A percentile compares a stretch with the other conserved stretches of the same genome.
Conservation (phyloP, 2,888 invertebrate genomes). For the Chloroclysta siterata region DNA sequence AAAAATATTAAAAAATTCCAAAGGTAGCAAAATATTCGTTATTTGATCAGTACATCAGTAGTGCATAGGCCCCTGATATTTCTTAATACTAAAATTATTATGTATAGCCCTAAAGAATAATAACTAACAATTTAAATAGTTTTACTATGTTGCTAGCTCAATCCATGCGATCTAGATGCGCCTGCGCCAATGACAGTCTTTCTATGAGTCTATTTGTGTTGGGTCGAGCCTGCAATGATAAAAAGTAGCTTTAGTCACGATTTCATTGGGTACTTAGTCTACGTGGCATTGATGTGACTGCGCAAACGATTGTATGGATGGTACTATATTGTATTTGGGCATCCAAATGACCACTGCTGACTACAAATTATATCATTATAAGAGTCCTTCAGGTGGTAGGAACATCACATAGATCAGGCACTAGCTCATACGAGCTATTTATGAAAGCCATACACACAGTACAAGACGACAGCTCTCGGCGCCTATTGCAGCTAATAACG, state of each 20-base stretch:
- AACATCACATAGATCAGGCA: no score
- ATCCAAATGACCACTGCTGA: no score
- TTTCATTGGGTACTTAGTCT: not conserved
- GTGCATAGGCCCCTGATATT: slow-evolving; percentile 16
- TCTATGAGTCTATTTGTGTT: slow-evolving; percentile 77
- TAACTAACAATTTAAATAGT: slow-evolving; percentile 39
- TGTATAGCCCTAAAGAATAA: slow-evolving; percentile 14
- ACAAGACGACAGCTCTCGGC: no score
- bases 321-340: no score
- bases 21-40: slow-evolving; percentile 22
- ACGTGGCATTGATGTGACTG: no score
- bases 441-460: no score
- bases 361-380: no score
- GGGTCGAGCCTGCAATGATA: slow-evolving; percentile 69
- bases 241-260: slow-evolving; percentile 14
- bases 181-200: slow-evolving; percentile 74
- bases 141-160: slow-evolving; percentile 48
- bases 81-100: slow-evolving; percentile 5
- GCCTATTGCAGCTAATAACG: no score
- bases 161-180: slow-evolving; percentile 79
- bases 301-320: no score
- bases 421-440: no score
- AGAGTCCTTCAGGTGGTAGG: no score
- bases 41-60: not conserved
- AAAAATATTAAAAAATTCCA: slow-evolving; percentile 3